Percentiles rank a stretch among this genome's conserved stretches.
Conservation (phyloP, 2,888 invertebrate genomes). For the Omphaloscelis lunosa region DNA sequence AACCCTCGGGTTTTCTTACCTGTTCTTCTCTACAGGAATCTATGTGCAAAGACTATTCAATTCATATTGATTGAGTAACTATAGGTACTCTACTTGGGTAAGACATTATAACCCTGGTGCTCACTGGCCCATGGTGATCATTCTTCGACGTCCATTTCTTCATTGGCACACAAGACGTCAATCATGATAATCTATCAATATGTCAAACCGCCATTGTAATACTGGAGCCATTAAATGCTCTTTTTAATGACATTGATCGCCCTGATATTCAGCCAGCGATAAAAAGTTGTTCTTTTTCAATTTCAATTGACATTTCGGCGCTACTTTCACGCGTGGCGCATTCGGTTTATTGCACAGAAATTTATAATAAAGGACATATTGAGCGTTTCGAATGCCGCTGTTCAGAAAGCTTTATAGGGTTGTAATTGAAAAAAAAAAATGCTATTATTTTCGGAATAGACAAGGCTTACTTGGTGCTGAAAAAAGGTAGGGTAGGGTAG, state of each 20-base stretch:
- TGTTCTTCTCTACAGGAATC: background rate
- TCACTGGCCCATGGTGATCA: conserved; percentile 11
- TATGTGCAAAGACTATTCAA: background rate
- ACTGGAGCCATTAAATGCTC: conserved; percentile 41
- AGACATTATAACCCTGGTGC: background rate
- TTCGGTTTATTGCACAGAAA: conserved; percentile 68
- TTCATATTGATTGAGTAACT: background rate
- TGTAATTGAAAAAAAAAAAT: conserved; percentile 46
- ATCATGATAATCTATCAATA: conserved; percentile 44
- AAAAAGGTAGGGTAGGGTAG: background rate
- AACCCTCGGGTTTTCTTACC: conserved; percentile 1
- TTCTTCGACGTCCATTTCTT: conserved; percentile 27
- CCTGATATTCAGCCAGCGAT: conserved; percentile 46
- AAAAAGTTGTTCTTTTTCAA: conserved; percentile 59
- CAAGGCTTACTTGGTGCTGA: background rate
- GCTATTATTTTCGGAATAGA: background rate
- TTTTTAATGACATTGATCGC: conserved; percentile 63
- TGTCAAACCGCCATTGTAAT: conserved; percentile 38
- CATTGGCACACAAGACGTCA: conserved; percentile 35
- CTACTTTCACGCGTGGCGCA: conserved; percentile 66
- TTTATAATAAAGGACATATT: conserved; percentile 75
- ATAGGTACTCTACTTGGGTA: background rate
- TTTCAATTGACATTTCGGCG: conserved; percentile 66
- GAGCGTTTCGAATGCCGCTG: conserved; percentile 69
- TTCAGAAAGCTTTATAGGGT: conserved; percentile 73